These are phyloP conservation scores for Drosophila santomea DNA, from an alignment of 1,140 invertebrate genomes.

Conservation along the genomic window DNA sequence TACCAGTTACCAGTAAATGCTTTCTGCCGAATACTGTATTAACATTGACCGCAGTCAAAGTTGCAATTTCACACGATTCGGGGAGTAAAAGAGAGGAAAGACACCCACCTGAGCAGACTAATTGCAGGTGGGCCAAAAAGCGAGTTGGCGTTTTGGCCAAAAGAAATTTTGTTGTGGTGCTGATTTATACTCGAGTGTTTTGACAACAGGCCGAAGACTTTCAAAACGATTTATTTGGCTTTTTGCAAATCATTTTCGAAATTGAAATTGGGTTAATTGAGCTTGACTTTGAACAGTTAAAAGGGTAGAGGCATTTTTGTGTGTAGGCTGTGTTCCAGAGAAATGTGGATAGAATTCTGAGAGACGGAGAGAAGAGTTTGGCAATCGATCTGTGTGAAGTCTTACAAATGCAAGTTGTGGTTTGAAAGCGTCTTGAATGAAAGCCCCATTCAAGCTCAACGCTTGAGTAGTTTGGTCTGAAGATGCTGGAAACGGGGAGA, in stretches of 20 bases:
- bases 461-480: conserved; percentile 28
- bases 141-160: conserved; percentile 47
- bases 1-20: conserved; percentile 17
- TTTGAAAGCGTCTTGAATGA: conserved; percentile 44
- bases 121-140: conserved; percentile 62
- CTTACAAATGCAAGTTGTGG: conserved; percentile 52
- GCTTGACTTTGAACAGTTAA: conserved; percentile 40
- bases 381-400: conserved; percentile 32
- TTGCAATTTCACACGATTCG: conserved; percentile 46
- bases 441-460: conserved; percentile 26
- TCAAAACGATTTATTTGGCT: conserved; percentile 46
- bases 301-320: conserved; percentile 32
- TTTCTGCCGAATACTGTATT: conserved; percentile 11
- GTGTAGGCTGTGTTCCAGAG: conserved; percentile 29
- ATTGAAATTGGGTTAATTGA: conserved; percentile 74
- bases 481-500: conserved; percentile 14
- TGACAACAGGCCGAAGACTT: conserved; percentile 54
- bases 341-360: conserved; percentile 14
- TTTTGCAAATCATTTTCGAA: conserved; percentile 60
- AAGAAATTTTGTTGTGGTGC: conserved; percentile 58
- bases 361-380: conserved; percentile 1
- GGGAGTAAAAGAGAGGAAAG: background rate
- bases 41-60: conserved; percentile 29
- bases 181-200: conserved; percentile 71
- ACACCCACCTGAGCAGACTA: conserved; percentile 59